Percentiles rank a stretch among this genome's conserved stretches.
These are phyloP conservation scores for Kryptolebias marmoratus DNA, from an alignment of 2,113 vertebrate genomes.

Conservation along the genomic window DNA sequence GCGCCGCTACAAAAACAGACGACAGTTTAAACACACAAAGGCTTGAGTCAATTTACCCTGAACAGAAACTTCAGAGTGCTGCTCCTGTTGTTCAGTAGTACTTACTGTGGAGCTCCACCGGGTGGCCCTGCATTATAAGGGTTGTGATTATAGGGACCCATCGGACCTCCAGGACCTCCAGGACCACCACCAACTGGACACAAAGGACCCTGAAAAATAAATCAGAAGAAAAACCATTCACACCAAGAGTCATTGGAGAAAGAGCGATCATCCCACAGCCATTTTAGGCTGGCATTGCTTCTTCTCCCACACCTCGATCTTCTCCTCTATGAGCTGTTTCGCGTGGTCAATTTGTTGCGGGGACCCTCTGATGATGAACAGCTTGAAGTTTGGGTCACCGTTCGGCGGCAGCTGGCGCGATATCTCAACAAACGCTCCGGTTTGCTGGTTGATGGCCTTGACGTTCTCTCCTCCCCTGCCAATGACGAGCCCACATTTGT, in stretches of 20 bases:
- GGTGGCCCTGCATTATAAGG: constrained; percentile 90
- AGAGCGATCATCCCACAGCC: not conserved
- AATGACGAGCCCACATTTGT: constrained; percentile 94
- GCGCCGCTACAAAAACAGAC: constrained; percentile 78
- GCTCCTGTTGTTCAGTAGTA: constrained; percentile 28
- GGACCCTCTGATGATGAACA: constrained; percentile 89
- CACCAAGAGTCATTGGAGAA: not conserved
- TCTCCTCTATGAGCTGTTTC: constrained; percentile 94
- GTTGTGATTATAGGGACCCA: constrained; percentile 91
- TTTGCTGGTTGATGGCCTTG: constrained; percentile 94
- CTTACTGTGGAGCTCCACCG: constrained; percentile 90
- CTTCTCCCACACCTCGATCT: constrained; percentile 87
- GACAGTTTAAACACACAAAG: not conserved
- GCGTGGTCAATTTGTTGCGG: constrained; percentile 94
- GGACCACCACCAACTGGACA: constrained; percentile 88
- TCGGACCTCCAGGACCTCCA: constrained; percentile 86
- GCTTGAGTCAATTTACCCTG: not conserved
- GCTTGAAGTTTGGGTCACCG: constrained; percentile 91
- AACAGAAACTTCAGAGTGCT: not conserved
- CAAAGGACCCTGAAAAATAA: constrained; percentile 81
- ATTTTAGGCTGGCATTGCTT: not conserved
- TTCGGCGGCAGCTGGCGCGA: constrained; percentile 90
- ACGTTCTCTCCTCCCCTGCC: constrained; percentile 92
- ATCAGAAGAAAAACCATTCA: not conserved
- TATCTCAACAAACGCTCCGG: constrained; percentile 92